Conservation (phyloP, 2,113 vertebrate species). For the Cyprinus carpio region DNA sequence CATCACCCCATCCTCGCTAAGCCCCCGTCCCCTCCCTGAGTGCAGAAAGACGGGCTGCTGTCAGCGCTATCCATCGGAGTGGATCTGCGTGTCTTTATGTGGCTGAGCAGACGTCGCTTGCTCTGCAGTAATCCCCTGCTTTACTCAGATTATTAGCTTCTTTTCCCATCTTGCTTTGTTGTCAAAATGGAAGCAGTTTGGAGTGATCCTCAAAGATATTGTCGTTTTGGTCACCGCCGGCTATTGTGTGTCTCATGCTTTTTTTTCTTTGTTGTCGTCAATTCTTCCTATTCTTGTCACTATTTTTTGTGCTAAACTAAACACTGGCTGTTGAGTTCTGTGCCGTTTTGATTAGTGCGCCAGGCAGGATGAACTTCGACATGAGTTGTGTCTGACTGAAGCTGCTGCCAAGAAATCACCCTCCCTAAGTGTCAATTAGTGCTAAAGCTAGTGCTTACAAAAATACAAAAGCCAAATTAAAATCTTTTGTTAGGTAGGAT, state of each 20-base stretch:
- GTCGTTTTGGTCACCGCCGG: constrained; percentile 16
- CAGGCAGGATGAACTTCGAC: constrained; percentile 37
- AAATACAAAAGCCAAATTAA: constrained; percentile 5
- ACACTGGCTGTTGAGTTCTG: background rate
- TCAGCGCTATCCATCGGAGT: constrained; percentile 42
- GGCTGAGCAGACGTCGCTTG: constrained; percentile 41
- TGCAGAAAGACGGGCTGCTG: constrained; percentile 25
- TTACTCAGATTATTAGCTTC: constrained; percentile 71
- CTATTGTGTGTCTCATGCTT: constrained; percentile 10
- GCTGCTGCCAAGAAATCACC: constrained; percentile 27
- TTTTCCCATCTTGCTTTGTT: constrained; percentile 42
- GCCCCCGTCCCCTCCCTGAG: constrained; percentile 32
- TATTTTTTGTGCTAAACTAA: background rate
- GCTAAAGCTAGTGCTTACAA: constrained; percentile 9
- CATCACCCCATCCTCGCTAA: constrained; percentile 10
- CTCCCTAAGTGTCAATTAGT: constrained; percentile 26
- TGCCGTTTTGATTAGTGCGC: constrained; percentile 30
- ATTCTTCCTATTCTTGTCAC: background rate
- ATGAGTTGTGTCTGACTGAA: constrained; percentile 25
- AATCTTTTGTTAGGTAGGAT: constrained; percentile 16
- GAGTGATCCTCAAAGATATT: constrained; percentile 16
- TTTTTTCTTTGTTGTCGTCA: background rate
- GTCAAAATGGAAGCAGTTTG: constrained; percentile 39
- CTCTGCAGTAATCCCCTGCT: constrained; percentile 72
- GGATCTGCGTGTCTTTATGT: constrained; percentile 46